Percentiles rank a stretch among this genome's conserved stretches.
phyloP scores from a whole-genome alignment of 2,113 vertebrate genomes.

The Chelonoidis abingdonii region DNA sequence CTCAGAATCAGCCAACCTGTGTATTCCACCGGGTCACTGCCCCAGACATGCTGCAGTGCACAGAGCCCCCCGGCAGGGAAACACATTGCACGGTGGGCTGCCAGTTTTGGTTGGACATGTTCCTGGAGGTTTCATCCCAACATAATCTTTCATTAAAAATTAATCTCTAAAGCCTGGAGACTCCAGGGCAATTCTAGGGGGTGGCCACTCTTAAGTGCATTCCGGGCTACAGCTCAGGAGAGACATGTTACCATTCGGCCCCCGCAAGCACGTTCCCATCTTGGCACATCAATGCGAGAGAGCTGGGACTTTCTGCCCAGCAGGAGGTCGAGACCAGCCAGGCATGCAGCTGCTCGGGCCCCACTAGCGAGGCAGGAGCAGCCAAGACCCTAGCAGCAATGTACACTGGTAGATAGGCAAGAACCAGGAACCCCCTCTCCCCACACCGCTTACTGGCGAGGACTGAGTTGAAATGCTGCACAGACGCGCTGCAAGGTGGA shows the following conservation, averaged over 20 bases:
- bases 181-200: not conserved
- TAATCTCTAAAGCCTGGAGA: not conserved
- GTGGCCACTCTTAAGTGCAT: not conserved
- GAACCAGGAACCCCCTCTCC: not conserved
- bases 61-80: not conserved
- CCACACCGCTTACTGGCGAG: not conserved
- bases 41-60: no score
- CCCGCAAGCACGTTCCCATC: not conserved
- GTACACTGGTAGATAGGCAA: not conserved
- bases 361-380: not conserved
- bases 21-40: rapidly evolving
- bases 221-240: not conserved
- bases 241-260: not conserved
- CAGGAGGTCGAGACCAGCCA: not conserved
- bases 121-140: not conserved
- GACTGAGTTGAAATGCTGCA: not conserved
- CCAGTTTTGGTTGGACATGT: not conserved
- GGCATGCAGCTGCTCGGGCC: not conserved
- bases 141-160: not conserved
- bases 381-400: not conserved
- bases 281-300: not conserved
- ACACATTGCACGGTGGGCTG: no score
- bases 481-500: not conserved
- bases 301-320: not conserved
- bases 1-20: rapidly evolving